A percentile compares a stretch with the other conserved stretches of the same genome.
phyloP scores from a whole-genome alignment of 2,888 invertebrate species.

The Drosophila borealis region DNA sequence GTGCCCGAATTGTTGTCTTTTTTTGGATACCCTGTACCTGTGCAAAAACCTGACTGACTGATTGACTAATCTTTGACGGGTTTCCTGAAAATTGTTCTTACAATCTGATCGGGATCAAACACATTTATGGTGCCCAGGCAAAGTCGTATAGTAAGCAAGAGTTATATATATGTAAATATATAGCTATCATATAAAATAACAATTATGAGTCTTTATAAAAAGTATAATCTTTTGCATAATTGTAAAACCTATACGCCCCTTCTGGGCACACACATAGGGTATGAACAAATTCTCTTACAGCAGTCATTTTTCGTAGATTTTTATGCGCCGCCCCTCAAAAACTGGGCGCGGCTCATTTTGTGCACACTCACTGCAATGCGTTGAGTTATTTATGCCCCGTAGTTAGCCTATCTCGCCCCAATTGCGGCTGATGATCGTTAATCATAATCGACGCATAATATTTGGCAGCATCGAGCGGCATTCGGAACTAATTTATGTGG shows the following conservation, averaged over 20 bases:
- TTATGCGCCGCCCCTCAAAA: conserved; percentile 7
- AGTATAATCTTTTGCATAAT: background rate
- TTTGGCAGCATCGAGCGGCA: conserved; percentile 55
- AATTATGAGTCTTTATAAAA: too few relatives aligned
- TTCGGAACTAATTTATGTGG: conserved; percentile 81
- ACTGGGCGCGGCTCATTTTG: conserved; percentile 30
- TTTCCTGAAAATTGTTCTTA: too few relatives aligned
- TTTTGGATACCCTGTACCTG: background rate
- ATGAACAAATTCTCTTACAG: conserved; percentile 21
- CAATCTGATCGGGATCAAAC: too few relatives aligned
- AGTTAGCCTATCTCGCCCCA: background rate
- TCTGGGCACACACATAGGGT: background rate
- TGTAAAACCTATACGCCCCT: background rate
- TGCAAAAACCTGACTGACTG: too few relatives aligned
- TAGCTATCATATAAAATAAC: too few relatives aligned
- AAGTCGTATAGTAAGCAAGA: too few relatives aligned
- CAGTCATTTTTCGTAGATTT: conserved; percentile 18
- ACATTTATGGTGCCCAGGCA: too few relatives aligned
- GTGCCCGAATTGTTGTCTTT: background rate
- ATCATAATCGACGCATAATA: conserved; percentile 82
- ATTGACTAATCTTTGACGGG: too few relatives aligned
- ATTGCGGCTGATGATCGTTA: conserved; percentile 74
- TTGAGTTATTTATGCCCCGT: conserved; percentile 53
- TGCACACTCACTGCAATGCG: conserved; percentile 50
- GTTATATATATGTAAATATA: too few relatives aligned